phyloP scores from a whole-genome alignment of 2,888 invertebrate species.

The Cerceris ruficornis region DNA sequence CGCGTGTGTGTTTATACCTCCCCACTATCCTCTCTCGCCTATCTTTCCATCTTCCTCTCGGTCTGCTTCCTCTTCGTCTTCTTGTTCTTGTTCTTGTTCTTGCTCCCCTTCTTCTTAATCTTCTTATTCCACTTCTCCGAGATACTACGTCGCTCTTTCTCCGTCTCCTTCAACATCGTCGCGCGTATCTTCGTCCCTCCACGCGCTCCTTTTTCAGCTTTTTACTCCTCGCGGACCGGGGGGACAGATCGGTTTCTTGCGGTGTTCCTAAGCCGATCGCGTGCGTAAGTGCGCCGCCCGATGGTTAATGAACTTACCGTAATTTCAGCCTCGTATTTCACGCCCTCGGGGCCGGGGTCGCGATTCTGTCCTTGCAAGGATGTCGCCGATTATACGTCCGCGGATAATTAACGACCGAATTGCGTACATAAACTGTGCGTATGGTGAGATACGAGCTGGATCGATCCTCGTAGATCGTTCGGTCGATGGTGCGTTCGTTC shows the following conservation, averaged over 20 bases:
- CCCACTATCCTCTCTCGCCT: not conserved
- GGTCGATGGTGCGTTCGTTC: too few relatives aligned
- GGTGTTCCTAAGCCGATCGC: conserved; percentile 55
- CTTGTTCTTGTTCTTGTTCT: conserved; percentile 2
- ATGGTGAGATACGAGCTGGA: too few relatives aligned
- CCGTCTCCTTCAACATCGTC: conserved; percentile 3
- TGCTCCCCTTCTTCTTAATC: conserved; percentile 20
- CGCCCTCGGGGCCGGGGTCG: conserved; percentile 36
- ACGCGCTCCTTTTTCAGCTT: conserved; percentile 19
- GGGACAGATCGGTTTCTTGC: conserved; percentile 65
- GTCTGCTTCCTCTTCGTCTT: conserved; percentile 26
- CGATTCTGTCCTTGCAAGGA: conserved; percentile 57
- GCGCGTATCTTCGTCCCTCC: not conserved
- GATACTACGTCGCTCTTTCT: conserved; percentile 11
- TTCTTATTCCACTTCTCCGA: conserved; percentile 15
- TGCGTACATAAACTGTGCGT: not conserved
- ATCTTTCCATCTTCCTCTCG: conserved; percentile 42
- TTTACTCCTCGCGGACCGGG: conserved; percentile 39
- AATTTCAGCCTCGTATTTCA: conserved; percentile 55
- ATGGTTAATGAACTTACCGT: conserved; percentile 68
- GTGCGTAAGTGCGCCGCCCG: conserved; percentile 59
- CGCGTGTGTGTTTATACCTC: conserved; percentile 15
- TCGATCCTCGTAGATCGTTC: too few relatives aligned
- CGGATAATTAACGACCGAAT: conserved; percentile 31
- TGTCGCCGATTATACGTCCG: conserved; percentile 20